These are phyloP conservation scores for Noctuana brunneofusca DNA, from an alignment of 2,888 invertebrate species.

Conservation along the genomic window DNA sequence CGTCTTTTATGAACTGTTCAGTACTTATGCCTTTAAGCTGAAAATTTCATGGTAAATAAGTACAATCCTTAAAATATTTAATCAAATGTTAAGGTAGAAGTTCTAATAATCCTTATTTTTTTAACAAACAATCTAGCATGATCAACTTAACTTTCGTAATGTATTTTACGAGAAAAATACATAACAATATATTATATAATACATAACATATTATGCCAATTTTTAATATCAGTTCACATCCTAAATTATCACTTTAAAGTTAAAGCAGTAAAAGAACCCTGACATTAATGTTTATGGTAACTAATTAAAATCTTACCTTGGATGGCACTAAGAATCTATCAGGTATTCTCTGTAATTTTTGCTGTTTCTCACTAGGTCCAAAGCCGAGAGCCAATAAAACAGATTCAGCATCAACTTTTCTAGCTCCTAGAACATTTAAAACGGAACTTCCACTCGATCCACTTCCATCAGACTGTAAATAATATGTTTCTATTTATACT, in stretches of 20 bases:
- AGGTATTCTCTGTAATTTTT: constrained; percentile 90
- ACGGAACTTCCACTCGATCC: constrained; percentile 88
- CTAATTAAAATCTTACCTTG: constrained; percentile 73
- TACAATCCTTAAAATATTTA: no score
- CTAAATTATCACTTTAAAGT: no score
- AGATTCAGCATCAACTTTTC: constrained; percentile 94
- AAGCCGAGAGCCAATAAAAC: constrained; percentile 92
- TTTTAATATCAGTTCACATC: no score
- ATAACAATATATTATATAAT: no score
- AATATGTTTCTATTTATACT: background rate
- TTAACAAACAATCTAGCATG: no score
- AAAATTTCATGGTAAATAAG: constrained; percentile 40
- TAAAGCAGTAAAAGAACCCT: no score
- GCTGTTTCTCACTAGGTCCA: constrained; percentile 87
- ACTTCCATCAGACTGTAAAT: constrained; percentile 72
- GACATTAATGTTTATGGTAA: background rate
- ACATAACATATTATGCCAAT: no score
- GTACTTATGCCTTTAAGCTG: constrained; percentile 89
- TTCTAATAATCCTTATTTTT: no score
- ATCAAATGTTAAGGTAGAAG: no score
- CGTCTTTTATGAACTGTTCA: constrained; percentile 88
- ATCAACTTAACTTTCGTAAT: no score
- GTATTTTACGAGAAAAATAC: no score
- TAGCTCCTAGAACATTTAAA: constrained; percentile 90
- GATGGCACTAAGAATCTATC: constrained; percentile 91